phyloP scores from a whole-genome alignment of 2,797 vertebrate genomes.

The Melanotaenia trifasciata region DNA sequence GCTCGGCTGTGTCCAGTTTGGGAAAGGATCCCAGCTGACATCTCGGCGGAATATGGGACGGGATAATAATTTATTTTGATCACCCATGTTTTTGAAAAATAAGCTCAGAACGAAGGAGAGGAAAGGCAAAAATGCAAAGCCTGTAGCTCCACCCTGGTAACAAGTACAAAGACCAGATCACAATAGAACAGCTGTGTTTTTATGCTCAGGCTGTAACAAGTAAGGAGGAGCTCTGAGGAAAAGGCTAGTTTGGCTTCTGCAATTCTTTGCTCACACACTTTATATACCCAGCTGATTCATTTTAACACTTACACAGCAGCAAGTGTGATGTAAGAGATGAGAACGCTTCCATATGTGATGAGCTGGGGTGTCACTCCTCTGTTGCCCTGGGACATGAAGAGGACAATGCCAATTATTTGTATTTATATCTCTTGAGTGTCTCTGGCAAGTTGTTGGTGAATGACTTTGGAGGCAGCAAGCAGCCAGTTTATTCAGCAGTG shows the following conservation, averaged over 20 bases:
- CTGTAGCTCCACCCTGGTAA: conserved; percentile 47
- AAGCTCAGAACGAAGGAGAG: conserved; percentile 16
- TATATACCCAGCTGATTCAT: conserved; percentile 67
- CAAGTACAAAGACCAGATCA: conserved; percentile 43
- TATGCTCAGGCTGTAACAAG: conserved; percentile 24
- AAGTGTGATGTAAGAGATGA: conserved; percentile 66
- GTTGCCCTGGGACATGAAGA: conserved; percentile 61
- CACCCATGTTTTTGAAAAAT: conserved; percentile 66
- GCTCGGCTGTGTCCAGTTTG: conserved; percentile 74
- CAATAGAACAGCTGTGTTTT: conserved; percentile 46
- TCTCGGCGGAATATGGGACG: conserved; percentile 80
- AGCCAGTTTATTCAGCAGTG: conserved; percentile 57
- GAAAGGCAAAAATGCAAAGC: conserved; percentile 25
- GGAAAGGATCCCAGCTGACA: conserved; percentile 76
- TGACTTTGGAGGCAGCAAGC: conserved; percentile 63
- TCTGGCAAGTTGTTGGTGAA: conserved; percentile 76
- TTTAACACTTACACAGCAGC: conserved; percentile 63
- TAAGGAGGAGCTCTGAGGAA: conserved; percentile 24
- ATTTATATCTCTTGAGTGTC: conserved; percentile 79
- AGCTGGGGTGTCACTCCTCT: conserved; percentile 49
- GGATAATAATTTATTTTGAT: conserved; percentile 66
- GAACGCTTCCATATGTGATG: conserved; percentile 55
- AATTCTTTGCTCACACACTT: conserved; percentile 52
- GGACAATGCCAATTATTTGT: conserved; percentile 72
- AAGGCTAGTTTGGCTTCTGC: conserved; percentile 43